A percentile compares a stretch with the other conserved stretches of the same genome.
Evolutionary conservation across 2,797 vertebrate genomes (phyloP).

Genomic region (Muscicapa striata): DNA sequence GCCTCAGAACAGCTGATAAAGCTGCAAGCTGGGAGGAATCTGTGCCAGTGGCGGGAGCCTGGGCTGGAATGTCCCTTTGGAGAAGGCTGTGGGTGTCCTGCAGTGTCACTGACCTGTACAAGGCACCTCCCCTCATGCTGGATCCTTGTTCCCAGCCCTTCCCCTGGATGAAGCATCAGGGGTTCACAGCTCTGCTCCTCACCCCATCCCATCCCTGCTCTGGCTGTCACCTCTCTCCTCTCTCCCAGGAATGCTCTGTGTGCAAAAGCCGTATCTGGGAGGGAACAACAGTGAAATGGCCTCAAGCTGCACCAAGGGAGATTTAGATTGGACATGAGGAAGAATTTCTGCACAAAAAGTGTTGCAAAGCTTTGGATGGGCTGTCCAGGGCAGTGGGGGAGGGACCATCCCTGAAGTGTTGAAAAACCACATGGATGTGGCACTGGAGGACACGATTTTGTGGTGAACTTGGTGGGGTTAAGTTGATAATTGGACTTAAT

Average conservation of each 20-base stretch:
- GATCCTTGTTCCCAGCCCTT: background rate
- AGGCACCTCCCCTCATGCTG: accelerated
- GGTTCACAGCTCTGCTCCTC: background rate
- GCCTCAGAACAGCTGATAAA: background rate
- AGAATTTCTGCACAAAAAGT: background rate
- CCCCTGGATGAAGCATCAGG: background rate
- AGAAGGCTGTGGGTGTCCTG: background rate
- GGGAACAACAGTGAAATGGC: background rate
- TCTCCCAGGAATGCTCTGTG: background rate
- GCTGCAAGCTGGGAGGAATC: background rate
- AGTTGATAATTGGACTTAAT: accelerated
- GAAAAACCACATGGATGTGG: background rate
- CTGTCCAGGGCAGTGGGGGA: background rate
- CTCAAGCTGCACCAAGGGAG: background rate
- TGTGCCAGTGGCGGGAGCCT: background rate
- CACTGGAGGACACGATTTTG: background rate
- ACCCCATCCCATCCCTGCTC: accelerated
- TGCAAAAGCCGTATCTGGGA: background rate
- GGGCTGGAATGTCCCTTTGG: background rate
- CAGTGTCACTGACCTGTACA: background rate
- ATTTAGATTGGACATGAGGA: background rate
- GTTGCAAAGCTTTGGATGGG: background rate
- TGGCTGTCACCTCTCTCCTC: accelerated
- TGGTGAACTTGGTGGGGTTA: background rate
- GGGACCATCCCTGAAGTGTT: background rate